These are phyloP conservation scores for Lanius collurio DNA, from an alignment of 2,113 vertebrate species.

Conservation along the genomic window DNA sequence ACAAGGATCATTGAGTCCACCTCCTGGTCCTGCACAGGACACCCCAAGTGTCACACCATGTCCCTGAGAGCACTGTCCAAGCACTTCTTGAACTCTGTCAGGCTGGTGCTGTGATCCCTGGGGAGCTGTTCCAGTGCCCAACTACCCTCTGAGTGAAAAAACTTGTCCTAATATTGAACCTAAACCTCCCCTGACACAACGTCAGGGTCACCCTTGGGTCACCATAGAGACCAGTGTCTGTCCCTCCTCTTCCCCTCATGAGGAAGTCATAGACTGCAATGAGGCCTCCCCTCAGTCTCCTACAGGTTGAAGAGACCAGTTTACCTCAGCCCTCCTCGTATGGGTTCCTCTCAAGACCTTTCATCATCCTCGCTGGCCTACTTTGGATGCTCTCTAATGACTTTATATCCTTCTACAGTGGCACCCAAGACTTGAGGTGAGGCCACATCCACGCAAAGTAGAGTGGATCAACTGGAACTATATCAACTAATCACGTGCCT, in stretches of 20 bases:
- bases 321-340: background rate
- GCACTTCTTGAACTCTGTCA: background rate
- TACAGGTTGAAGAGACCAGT: background rate
- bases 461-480: background rate
- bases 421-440: background rate
- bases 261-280: background rate
- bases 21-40: background rate
- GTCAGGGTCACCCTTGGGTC: background rate
- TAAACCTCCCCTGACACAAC: background rate
- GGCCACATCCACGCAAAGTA: accelerated
- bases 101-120: background rate
- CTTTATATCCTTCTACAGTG: background rate
- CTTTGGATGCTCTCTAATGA: background rate
- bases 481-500: background rate
- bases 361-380: background rate
- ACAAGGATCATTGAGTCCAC: background rate
- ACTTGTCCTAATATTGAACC: background rate
- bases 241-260: background rate
- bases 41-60: background rate
- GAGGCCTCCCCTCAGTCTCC: background rate
- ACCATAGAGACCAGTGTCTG: background rate
- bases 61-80: background rate
- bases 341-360: background rate
- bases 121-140: background rate
- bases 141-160: background rate